Conservation (phyloP, 2,797 vertebrate genomes). For the Tinamus major region DNA sequence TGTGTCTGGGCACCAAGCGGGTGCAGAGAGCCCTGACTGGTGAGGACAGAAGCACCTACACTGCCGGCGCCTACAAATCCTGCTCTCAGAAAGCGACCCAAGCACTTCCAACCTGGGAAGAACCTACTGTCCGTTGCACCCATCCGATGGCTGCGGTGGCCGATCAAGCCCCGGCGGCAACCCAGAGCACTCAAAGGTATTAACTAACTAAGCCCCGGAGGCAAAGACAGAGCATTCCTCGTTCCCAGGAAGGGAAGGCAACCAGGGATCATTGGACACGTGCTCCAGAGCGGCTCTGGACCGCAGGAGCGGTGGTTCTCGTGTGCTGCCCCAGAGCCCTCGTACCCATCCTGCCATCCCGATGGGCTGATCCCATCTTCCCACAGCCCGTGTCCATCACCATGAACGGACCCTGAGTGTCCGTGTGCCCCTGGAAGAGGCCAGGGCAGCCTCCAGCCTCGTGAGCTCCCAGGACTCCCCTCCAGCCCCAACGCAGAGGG, state of each 20-base stretch:
- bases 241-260: background rate
- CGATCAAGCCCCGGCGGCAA: background rate
- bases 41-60: background rate
- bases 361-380: background rate
- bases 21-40: background rate
- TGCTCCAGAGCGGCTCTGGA: background rate
- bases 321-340: background rate
- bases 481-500: background rate
- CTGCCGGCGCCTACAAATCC: background rate
- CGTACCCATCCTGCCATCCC: background rate
- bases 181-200: background rate
- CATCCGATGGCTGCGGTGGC: background rate
- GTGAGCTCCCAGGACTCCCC: background rate
- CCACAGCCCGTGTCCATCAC: background rate
- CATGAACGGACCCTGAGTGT: rapidly evolving
- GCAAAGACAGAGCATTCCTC: background rate
- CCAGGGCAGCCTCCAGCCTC: background rate
- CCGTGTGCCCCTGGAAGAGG: background rate
- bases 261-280: rapidly evolving
- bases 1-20: background rate
- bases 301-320: background rate
- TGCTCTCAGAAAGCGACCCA: background rate
- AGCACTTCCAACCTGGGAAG: background rate
- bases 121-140: background rate
- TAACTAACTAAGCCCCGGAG: background rate